These are phyloP conservation scores for Diuraphis noxia DNA, from an alignment of 1,140 invertebrate species.

Conservation along the genomic window DNA sequence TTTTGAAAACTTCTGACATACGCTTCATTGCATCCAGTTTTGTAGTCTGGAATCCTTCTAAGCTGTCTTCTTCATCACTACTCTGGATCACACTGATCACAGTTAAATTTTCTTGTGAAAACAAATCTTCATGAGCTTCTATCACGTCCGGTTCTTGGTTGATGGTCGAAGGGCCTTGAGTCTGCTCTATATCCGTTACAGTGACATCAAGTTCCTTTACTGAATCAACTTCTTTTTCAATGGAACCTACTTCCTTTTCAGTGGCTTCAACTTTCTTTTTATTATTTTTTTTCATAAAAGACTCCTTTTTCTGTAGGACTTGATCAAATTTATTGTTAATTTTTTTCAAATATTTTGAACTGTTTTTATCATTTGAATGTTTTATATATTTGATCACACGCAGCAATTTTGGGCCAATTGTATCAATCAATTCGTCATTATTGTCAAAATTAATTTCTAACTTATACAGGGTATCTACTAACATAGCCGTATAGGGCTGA, in stretches of 20 bases:
- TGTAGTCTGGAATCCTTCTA: neutral
- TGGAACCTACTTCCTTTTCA: neutral
- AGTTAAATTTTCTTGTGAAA: neutral
- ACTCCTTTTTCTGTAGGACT: neutral
- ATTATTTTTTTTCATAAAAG: neutral
- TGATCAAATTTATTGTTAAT: slow-evolving; percentile 39
- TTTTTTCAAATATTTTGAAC: slow-evolving; percentile 47
- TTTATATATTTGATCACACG: slow-evolving; percentile 9
- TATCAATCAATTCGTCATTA: neutral
- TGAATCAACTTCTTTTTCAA: too few relatives aligned
- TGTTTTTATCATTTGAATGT: neutral
- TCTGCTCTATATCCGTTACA: neutral
- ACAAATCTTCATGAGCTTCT: neutral
- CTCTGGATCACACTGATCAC: neutral
- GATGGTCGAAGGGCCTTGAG: neutral
- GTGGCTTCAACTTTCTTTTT: neutral
- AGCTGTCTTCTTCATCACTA: neutral
- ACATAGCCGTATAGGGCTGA: neutral
- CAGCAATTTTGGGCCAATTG: neutral
- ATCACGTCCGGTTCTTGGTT: neutral
- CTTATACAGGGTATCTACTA: slow-evolving; percentile 27
- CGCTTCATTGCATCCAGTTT: slow-evolving; percentile 40
- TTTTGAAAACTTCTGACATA: slow-evolving; percentile 40
- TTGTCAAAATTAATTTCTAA: slow-evolving; percentile 22
- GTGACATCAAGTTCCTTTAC: neutral